Percentiles rank a stretch among this genome's conserved stretches.
phyloP scores from a whole-genome alignment of 2,888 invertebrate species.

The Trisateles emortualis region DNA sequence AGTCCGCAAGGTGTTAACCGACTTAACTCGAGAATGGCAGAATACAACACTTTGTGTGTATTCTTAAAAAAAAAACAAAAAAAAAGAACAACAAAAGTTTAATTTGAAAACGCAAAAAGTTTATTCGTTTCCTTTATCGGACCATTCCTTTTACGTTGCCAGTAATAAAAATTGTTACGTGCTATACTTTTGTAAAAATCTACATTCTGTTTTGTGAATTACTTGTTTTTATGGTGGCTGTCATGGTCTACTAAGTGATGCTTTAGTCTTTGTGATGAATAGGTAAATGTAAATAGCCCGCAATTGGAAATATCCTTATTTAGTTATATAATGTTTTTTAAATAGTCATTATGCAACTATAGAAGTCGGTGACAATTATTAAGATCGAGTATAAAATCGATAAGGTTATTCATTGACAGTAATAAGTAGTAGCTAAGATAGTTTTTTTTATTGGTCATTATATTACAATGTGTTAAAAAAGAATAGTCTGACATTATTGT shows the following conservation, averaged over 20 bases:
- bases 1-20: conserved; percentile 72
- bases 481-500: no score
- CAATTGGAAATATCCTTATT: no score
- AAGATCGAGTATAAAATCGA: no score
- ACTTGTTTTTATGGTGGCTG: conserved; percentile 18
- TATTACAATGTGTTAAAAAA: no score
- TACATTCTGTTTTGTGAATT: conserved; percentile 30
- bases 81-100: conserved; percentile 29
- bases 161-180: conserved; percentile 35
- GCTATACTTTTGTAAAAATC: conserved; percentile 29
- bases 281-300: no score
- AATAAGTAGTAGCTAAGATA: no score
- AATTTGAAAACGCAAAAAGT: conserved; percentile 40
- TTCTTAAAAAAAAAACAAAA: conserved; percentile 32
- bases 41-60: conserved; percentile 40
- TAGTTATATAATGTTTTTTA: no score
- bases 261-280: conserved; percentile 8
- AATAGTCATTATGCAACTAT: no score
- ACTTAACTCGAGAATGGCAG: conserved; percentile 35
- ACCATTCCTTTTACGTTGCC: conserved; percentile 28
- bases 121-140: conserved; percentile 22
- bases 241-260: conserved; percentile 23
- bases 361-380: no score
- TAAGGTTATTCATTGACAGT: no score
- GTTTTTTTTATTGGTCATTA: no score